Evolutionary conservation across 2,113 vertebrate species (phyloP).

Genomic region (Telmatochromis sp.): DNA sequence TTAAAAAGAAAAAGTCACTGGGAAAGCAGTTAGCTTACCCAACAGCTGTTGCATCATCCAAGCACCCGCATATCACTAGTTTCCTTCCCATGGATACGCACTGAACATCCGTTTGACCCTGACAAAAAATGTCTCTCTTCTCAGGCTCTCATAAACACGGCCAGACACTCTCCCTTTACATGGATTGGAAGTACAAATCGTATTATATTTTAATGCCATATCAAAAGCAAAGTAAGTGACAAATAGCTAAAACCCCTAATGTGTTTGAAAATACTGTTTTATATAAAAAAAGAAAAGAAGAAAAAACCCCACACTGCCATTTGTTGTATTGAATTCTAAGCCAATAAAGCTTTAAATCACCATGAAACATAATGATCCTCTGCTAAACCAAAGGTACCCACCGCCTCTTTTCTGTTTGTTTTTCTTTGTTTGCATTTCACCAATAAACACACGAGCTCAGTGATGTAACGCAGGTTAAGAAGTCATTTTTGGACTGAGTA

Average conservation of each 20-base stretch:
- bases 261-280: conserved; percentile 69
- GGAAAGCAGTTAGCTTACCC: conserved; percentile 33
- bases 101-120: conserved; percentile 25
- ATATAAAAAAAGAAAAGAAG: conserved; percentile 15
- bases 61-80: conserved; percentile 3
- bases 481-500: not conserved
- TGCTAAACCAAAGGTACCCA: conserved; percentile 39
- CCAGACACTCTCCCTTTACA: conserved; percentile 48
- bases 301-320: conserved; percentile 68
- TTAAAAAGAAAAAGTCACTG: not conserved
- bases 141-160: conserved; percentile 60
- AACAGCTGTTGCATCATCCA: conserved; percentile 26
- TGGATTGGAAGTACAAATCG: conserved; percentile 46
- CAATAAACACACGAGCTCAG: not conserved
- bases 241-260: conserved; percentile 27
- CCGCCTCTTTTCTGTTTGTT: conserved; percentile 39
- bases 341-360: conserved; percentile 73
- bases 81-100: conserved; percentile 18
- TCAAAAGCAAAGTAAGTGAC: conserved; percentile 19
- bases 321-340: conserved; percentile 72
- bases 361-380: conserved; percentile 47
- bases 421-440: conserved; percentile 16
- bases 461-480: not conserved
- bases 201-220: conserved; percentile 49
- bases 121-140: conserved; percentile 50